phyloP scores from a whole-genome alignment of 2,797 vertebrate genomes.

The Hafferia zeledoni region DNA sequence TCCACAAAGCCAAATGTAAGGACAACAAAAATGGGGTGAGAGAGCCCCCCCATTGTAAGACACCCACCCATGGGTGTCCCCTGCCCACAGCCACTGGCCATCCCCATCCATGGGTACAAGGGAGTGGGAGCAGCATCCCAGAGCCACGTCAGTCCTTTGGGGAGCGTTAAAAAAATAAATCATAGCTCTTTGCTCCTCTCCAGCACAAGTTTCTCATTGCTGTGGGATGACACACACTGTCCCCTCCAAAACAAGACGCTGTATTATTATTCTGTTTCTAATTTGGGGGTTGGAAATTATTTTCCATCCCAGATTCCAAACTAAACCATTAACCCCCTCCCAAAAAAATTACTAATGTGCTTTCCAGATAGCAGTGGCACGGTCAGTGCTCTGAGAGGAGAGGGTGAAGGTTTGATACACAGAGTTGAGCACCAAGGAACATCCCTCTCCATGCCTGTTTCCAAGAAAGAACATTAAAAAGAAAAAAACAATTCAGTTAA shows the following conservation, averaged over 20 bases:
- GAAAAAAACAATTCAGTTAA: not conserved
- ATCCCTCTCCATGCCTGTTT: not conserved
- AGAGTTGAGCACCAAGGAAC: not conserved
- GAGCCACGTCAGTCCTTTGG: not conserved
- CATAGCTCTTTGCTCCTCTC: not conserved
- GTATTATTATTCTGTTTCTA: slow-evolving; percentile 58
- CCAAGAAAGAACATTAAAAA: not conserved
- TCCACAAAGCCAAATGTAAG: not conserved
- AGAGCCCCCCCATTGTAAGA: not conserved
- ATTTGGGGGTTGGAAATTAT: slow-evolving; percentile 50
- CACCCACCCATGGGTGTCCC: not conserved
- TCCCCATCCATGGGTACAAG: not conserved
- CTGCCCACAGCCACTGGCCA: not conserved
- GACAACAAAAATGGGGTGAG: not conserved
- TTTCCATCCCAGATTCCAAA: slow-evolving; percentile 51
- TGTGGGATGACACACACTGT: slow-evolving; percentile 20
- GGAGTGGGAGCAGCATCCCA: not conserved
- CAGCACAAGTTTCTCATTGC: slow-evolving; percentile 50
- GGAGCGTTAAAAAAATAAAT: not conserved
- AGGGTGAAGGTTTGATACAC: not conserved
- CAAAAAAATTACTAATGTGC: not conserved
- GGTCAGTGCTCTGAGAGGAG: not conserved
- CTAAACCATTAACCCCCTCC: not conserved
- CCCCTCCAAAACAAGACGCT: slow-evolving; percentile 28
- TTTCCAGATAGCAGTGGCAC: not conserved